Base-by-base conservation (phyloP, 2,888 invertebrate species). In the Sialis fuliginosa region DNA sequence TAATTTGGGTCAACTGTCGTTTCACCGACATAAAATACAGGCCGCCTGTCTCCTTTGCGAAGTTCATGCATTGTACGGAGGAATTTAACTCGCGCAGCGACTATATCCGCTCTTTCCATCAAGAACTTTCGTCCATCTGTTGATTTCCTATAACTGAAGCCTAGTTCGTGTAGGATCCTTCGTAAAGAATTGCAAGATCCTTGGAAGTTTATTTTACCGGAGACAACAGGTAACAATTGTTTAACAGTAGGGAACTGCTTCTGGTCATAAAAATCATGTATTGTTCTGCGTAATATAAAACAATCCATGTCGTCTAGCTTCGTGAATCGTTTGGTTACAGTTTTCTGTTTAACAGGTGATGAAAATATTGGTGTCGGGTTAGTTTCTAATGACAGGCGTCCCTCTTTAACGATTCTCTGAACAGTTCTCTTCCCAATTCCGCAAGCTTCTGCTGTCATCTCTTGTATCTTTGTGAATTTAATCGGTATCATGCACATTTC, bases 401-500 rank as follows among this genome's bases (percentile, higher is more conserved):
- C 45, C 33, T 45, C 45, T 45, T 45, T 45, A 33, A 45, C 35
- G 10, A 45, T 45, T n/a, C 45, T 13, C 31, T 45, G 45, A 10
- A 45, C 45, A 7, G 45, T 45, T 39, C 45, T 22, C 39, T 45
- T 45, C 8, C 45, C 45, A 10, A 45, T 45, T 10, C 45, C 45
- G 13, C 45, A 45, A n/a, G 45, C 45, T 39, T 45, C 35, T 8
- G 45, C 45, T n/a, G 45, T 45, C 8, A 45, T 22, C 32, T 45
- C 45, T 45, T 45, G 45, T 39, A 35, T 45, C 39, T 45, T 45
- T 5, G 45, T 35, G 33, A 45, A 45, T 39, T 45, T 45, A n/a
- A 45, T 35, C 6, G 45, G 45, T 32, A 35, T 34, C 32, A 35
- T 34, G 33, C 45, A 45, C 35, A 35, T 34, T 39, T 45, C 35